Evolutionary conservation across 2,113 vertebrate species (phyloP), one percentile per base, ranked within the genome.

Genomic region (Tor tambroides): DNA sequence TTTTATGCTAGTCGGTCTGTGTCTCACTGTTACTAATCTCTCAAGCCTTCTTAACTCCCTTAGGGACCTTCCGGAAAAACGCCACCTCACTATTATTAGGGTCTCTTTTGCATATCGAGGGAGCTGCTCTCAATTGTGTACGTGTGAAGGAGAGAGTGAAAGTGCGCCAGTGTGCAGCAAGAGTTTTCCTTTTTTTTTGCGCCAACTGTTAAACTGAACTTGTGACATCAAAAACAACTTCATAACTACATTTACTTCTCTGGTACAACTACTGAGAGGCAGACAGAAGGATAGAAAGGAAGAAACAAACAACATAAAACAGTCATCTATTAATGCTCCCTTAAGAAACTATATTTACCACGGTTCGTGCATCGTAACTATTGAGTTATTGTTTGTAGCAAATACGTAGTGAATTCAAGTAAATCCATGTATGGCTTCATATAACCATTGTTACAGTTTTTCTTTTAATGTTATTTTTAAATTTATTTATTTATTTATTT

Each of bases 1-100:
- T 49, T 74, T 28, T 84, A 61, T 51, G 88, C 28, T 61, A 54
- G n/a, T 87, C 59, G 84, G 87, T 77, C 89, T 77, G 86, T 84
- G 41, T 83, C 38, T 89, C 74, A 46, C 32, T 74, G 85, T 85
- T 82, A 51, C 74, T 89, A 87, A 88, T 88, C 86, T 85, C 84
- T 90, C 65, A 75, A 87, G 80, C 28, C 56, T 86, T 88, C 71
- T 86, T 74, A 63, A 21, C 65, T 85, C 85, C 89, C 87, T 61
- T 38, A 41, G 90, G 90, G 87, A 84, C 87, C 87, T 89, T 87
- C 79, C 89, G 87, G 86, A 87, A 89, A n/a, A 91, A 90, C 76
- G 76, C 67, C 79, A 84, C 77, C 61, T 85, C 59, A 46, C 88
- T 90, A 90, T 90, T 88, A 86, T 89, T 90, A 89, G 88, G 46